phyloP scores from a whole-genome alignment of 2,113 vertebrate genomes.

The Coregonus clupeaformis region DNA sequence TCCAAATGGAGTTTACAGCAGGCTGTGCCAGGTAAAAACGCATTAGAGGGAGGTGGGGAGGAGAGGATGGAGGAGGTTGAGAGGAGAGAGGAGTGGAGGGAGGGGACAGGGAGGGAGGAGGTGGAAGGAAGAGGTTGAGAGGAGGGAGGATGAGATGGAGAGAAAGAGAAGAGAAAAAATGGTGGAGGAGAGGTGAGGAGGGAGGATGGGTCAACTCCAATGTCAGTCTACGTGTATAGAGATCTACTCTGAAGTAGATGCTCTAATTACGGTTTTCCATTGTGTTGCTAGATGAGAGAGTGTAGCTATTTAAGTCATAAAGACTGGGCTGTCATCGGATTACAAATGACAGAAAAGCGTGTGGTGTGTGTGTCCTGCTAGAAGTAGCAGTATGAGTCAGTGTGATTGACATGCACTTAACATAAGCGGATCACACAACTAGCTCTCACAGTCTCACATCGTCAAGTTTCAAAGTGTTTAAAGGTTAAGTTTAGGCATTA shows the following conservation, averaged over 20 bases:
- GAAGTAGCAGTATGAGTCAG: not conserved
- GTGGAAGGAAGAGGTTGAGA: slow-evolving; percentile 6
- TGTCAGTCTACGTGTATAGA: slow-evolving; percentile 60
- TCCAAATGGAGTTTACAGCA: slow-evolving; percentile 99
- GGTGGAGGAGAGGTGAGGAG: not conserved
- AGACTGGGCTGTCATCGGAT: no score
- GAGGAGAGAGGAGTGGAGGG: slow-evolving; percentile 39
- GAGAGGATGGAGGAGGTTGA: slow-evolving; percentile 78
- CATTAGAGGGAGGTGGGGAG: slow-evolving; percentile 84
- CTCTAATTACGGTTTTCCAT: no score
- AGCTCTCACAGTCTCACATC: no score
- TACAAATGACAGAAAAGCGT: no score
- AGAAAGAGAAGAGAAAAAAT: not conserved
- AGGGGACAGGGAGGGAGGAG: slow-evolving; percentile 17
- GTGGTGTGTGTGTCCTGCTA: slow-evolving; percentile 1
- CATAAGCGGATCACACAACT: slow-evolving; percentile 50
- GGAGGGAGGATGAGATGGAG: not conserved
- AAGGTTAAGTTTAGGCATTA: no score
- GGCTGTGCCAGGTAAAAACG: slow-evolving; percentile 99
- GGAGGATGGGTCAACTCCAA: slow-evolving; percentile 58
- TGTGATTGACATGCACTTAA: slow-evolving; percentile 65
- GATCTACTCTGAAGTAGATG: slow-evolving; percentile 35
- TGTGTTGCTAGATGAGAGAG: no score
- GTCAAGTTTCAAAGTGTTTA: no score
- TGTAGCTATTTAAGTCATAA: no score